Percentiles rank a stretch among this genome's conserved stretches.
Conservation (phyloP, 37 sponge, comb jelly and placozoan species). For the Mnemiopsis leidyi region DNA sequence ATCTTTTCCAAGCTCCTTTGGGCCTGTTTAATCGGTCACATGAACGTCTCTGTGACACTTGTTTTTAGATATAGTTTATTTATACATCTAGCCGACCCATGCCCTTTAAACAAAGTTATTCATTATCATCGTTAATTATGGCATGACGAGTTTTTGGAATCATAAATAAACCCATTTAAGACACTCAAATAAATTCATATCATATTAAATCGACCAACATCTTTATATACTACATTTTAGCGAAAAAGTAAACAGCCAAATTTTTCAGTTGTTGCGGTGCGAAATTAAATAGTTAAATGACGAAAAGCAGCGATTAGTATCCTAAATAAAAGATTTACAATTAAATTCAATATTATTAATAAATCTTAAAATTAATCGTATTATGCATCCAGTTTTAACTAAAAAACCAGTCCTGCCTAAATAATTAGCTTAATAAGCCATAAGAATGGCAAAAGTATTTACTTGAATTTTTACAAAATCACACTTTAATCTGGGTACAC, state of each 20-base stretch:
- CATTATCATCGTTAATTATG: no score
- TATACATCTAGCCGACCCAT: no score
- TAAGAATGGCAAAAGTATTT: neutral
- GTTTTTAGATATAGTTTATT: no score
- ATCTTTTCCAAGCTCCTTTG: no score
- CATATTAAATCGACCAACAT: neutral
- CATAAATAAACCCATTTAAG: no score
- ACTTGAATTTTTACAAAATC: no score
- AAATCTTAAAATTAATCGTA: neutral
- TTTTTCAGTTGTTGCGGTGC: neutral
- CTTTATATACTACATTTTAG: neutral
- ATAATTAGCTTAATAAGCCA: neutral
- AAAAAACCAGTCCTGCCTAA: neutral
- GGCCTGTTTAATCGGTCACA: no score
- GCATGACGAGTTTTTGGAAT: no score
- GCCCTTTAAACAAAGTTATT: no score
- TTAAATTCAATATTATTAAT: neutral
- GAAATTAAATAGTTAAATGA: neutral
- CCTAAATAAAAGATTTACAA: neutral
- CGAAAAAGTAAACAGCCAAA: neutral
- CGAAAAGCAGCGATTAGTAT: neutral
- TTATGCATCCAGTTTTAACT: neutral
- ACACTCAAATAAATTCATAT: neutral
- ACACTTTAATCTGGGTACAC: no score
- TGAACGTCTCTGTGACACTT: no score